Evolutionary conservation across 2,797 vertebrate species (phyloP).

Genomic region (Petrocephalus schoutedeni): DNA sequence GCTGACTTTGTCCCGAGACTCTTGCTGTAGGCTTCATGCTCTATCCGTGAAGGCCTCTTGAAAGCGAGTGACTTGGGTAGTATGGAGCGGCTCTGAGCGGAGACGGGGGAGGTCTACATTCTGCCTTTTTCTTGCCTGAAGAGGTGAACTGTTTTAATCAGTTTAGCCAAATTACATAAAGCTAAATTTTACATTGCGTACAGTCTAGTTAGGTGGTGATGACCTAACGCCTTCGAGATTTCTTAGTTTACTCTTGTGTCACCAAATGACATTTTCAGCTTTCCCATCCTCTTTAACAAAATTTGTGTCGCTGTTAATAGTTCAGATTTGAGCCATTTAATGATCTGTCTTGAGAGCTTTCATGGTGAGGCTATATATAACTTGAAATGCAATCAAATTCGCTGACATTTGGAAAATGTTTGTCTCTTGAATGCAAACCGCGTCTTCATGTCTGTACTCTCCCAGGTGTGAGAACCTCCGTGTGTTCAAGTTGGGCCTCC

Average conservation of each 20-base stretch:
- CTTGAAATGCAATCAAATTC: not conserved
- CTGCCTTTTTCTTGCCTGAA: not conserved
- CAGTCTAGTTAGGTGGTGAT: too few species aligned
- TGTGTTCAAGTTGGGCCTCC: slow-evolving; percentile 85
- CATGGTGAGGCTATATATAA: not conserved
- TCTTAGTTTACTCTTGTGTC: not conserved
- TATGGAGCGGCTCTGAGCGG: not conserved
- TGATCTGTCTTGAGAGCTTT: not conserved
- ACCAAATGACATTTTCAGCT: not conserved
- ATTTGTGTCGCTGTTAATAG: not conserved
- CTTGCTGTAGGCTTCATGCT: not conserved
- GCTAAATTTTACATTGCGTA: too few species aligned
- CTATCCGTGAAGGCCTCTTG: not conserved
- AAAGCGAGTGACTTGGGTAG: not conserved
- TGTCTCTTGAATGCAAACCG: not conserved
- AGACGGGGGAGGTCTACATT: not conserved
- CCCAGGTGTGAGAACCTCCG: slow-evolving; percentile 89
- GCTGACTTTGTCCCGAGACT: not conserved
- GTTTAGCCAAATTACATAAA: not conserved
- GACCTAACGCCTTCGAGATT: too few species aligned
- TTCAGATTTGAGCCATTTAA: not conserved
- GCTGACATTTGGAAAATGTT: not conserved
- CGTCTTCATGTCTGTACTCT: not conserved
- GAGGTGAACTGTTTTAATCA: not conserved
- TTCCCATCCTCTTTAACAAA: not conserved